Evolutionary conservation across 2,888 invertebrate genomes (phyloP), one percentile per base, ranked within the genome.

Genomic region (Cistogaster globosa): DNA sequence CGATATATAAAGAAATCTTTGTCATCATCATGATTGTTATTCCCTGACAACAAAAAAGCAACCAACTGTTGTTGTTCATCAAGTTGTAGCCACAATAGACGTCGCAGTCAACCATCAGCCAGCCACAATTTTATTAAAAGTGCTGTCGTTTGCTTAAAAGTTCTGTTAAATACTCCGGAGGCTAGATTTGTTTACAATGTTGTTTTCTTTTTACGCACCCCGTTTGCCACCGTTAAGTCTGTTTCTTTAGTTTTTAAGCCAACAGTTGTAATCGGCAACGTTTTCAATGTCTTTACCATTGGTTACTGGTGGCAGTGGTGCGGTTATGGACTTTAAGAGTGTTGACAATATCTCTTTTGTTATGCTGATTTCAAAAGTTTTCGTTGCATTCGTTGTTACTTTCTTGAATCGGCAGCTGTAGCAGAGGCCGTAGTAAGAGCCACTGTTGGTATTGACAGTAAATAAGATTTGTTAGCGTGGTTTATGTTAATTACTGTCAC

Each of bases 401-500:
- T 83, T 71, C 20, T 36, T 36, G 55, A 36, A 62, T 63, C 68
- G 58, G 18, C 36, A 58, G 53, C 69, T 48, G 7, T 36, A 16
- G n/a, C 32, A 48, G 55, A 8, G 18, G 68, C 63, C 69, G 9
- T 9, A 48, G 80, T 69, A 74, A 65, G 26, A 67, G 38, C 67
- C 62, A 67, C 63, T 72, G 65, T 69, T 85, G 82, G 60, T 87
- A 87, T 86, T 88, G 87, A 84, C 87, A 86, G 81, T 67, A 87
- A 88, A 87, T 87, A 86, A 83, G 87, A 87, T 87, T 88, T 88
- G 87, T 87, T 88, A 86, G 87, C 84, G 86, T 85, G 86, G 87
- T 88, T 88, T 88, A 88, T 88, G 88, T 87, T 88, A 88, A 88
- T 88, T 87, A 88, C 86, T 83, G 84, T 86, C 87, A 86, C 80